Evolutionary conservation across 2,113 vertebrate genomes (phyloP).

Genomic region (Bungarus multicinctus): DNA sequence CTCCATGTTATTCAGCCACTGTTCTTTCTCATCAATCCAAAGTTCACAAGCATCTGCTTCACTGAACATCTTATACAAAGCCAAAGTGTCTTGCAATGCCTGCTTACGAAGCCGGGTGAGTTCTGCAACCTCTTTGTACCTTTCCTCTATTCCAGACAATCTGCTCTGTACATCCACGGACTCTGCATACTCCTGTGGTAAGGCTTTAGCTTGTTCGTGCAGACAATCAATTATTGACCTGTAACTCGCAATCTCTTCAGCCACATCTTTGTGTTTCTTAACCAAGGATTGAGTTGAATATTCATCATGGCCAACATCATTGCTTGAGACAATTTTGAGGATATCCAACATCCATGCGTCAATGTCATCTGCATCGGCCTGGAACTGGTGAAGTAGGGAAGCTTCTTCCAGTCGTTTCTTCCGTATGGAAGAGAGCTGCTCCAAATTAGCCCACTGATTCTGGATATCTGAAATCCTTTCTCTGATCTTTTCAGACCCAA

Average conservation of each 20-base stretch:
- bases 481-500: conserved; percentile 84
- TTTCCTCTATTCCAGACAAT: conserved; percentile 90
- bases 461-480: conserved; percentile 84
- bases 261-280: conserved; percentile 92
- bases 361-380: conserved; percentile 86
- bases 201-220: conserved; percentile 80
- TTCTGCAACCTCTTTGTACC: conserved; percentile 89
- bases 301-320: conserved; percentile 90
- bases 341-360: conserved; percentile 93
- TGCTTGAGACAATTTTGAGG: conserved; percentile 90
- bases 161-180: conserved; percentile 79
- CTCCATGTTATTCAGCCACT: conserved; percentile 94
- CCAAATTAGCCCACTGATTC: conserved; percentile 90
- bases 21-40: conserved; percentile 98
- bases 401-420: conserved; percentile 85
- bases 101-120: conserved; percentile 90
- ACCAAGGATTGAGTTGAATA: conserved; percentile 95
- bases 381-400: conserved; percentile 89
- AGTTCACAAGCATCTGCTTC: conserved; percentile 92
- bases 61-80: conserved; percentile 93
- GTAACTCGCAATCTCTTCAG: conserved; percentile 87
- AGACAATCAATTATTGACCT: conserved; percentile 84
- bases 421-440: conserved; percentile 80
- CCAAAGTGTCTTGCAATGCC: conserved; percentile 93
- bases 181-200: conserved; percentile 73